phyloP scores from a whole-genome alignment of 2,888 invertebrate species.

The Eurois occulta region DNA sequence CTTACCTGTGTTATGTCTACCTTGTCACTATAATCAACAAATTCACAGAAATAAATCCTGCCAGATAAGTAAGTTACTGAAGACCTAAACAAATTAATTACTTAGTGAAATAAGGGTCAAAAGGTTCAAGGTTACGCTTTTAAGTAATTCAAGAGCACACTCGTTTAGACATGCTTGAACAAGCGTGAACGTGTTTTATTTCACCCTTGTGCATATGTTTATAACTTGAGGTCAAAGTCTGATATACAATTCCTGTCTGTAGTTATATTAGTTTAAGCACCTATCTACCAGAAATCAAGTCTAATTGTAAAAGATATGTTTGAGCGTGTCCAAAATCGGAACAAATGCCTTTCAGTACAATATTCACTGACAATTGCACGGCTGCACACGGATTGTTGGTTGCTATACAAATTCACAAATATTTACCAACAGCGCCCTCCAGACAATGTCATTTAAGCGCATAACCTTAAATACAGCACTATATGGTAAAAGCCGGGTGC shows the following conservation, averaged over 20 bases:
- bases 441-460: too few species aligned
- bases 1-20: not conserved
- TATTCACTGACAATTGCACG: not conserved
- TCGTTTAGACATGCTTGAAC: conserved; percentile 28
- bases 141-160: conserved; percentile 27
- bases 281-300: not conserved
- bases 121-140: conserved; percentile 22
- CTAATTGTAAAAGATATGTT: not conserved
- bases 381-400: too few species aligned
- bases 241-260: not conserved
- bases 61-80: not conserved
- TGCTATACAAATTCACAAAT: too few species aligned
- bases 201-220: conserved; percentile 20
- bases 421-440: not conserved
- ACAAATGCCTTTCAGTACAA: not conserved
- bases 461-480: too few species aligned
- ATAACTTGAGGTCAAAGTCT: conserved; percentile 1
- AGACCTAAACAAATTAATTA: not conserved
- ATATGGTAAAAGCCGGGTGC: too few species aligned
- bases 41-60: not conserved
- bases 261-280: not conserved
- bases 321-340: not conserved
- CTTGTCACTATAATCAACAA: not conserved
- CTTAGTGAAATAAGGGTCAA: not conserved
- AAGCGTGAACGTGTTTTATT: conserved; percentile 24